Base-by-base conservation (phyloP, 2,888 invertebrate species). In the Eurytoma californica region DNA sequence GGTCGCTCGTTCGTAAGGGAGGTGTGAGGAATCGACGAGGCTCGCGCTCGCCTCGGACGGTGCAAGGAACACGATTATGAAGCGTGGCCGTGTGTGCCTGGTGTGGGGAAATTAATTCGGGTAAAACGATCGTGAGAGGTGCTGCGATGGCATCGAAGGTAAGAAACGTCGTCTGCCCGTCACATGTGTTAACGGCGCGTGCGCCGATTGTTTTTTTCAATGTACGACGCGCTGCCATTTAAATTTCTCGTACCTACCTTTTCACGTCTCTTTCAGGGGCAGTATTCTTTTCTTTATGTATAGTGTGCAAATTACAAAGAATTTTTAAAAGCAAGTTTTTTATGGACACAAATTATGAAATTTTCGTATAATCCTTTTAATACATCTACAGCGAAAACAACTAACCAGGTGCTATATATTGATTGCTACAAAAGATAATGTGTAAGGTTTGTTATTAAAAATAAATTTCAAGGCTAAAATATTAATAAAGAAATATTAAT, bases 111-210 rank as follows among this genome's bases (percentile, higher is more conserved):
- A 55, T 63, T 51, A 67, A 24, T 77, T 66, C 24, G 20, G 66
- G 14, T 49, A 57, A 51, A 60, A 72, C 60, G 58, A 49, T 72
- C 66, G 61, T 49, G 63, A 57, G 73, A 55, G 28, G 20, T 67
- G 18, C 20, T 60, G 14, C 4, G 20, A 39, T 9, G 9, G 39
- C 4, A 18, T 67, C 51, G n/a, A 14, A 7, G 58, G 39, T 30
- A 72, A 61, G 20, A 30, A 13, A n/a, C 58, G 74, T 79, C 79
- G 79, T 79, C 79, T 74, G 74, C 65, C 28, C 58, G 68, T 73
- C 61, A 78, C 72, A 65, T n/a, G 68, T 68, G 72, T 47, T 18
- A 18, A 3, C 47, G 39, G 49, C 16, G 30, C 55, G 67, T 39
- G 16, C 58, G 66, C 67, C 65, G 20, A 16, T n/a, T 72, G 39